A percentile compares a stretch with the other conserved stretches of the same genome.
These are phyloP conservation scores for Triplophysa dalaica DNA, from an alignment of 2,113 vertebrate species.

Conservation along the genomic window DNA sequence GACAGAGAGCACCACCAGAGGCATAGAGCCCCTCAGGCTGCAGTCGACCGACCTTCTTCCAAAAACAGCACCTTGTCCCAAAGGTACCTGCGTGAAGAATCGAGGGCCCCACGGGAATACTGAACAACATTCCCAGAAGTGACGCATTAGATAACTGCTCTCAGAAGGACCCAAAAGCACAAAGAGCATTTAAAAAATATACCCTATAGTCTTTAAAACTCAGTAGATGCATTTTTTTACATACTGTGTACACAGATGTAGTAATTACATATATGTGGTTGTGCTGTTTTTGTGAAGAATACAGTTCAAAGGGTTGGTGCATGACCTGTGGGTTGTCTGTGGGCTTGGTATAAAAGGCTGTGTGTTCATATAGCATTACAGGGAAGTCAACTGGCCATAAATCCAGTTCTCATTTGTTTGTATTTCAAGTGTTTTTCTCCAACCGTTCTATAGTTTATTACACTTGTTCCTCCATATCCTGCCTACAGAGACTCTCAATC, in stretches of 20 bases:
- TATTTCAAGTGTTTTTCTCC: neutral
- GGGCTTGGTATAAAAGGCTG: neutral
- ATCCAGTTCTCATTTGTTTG: neutral
- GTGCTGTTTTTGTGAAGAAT: neutral
- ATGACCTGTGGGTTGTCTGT: no score
- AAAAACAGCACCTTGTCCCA: slow-evolving; percentile 22
- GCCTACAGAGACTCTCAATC: neutral
- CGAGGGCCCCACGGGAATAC: slow-evolving; percentile 1
- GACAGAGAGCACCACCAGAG: neutral
- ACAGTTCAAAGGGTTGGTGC: no score
- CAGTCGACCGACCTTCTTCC: slow-evolving; percentile 22
- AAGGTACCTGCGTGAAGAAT: slow-evolving; percentile 1
- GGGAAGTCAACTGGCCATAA: neutral
- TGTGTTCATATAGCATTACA: neutral
- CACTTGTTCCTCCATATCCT: neutral
- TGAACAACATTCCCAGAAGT: slow-evolving; percentile 6
- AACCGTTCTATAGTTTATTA: neutral
- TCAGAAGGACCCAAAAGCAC: neutral
- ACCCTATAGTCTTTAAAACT: no score
- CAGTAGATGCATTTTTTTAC: neutral
- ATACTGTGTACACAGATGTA: no score
- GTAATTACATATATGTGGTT: neutral
- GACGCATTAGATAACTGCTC: slow-evolving; percentile 6
- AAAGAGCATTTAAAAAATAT: neutral
- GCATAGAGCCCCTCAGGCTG: slow-evolving; percentile 12